A percentile compares a stretch with the other conserved stretches of the same genome.
These are phyloP conservation scores for Ditylenchus weischeri DNA, from an alignment of 2,888 invertebrate species.

Conservation along the genomic window DNA sequence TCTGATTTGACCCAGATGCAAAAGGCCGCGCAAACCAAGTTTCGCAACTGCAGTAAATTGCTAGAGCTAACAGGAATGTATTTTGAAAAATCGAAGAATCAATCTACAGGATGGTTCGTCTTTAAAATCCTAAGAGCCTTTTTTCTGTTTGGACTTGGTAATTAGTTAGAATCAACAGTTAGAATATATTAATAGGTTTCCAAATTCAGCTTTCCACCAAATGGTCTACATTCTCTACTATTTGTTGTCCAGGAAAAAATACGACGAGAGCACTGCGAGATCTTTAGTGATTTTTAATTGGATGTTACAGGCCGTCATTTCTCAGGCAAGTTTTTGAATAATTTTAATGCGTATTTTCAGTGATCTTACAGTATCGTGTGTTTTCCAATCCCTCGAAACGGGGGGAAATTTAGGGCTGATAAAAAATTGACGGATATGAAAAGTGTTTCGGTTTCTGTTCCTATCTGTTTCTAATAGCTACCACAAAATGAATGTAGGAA, in stretches of 20 bases:
- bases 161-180: too few relatives aligned
- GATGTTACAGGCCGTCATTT: background rate
- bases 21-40: background rate
- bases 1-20: background rate
- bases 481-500: too few relatives aligned
- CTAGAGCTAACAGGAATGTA: background rate
- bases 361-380: too few relatives aligned
- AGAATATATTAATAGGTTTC: background rate
- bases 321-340: background rate
- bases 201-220: background rate
- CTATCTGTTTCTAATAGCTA: too few relatives aligned
- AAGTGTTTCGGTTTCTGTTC: too few relatives aligned
- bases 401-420: too few relatives aligned
- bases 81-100: background rate
- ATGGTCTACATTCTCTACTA: too few relatives aligned
- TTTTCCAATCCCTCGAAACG: background rate
- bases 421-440: too few relatives aligned
- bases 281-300: conserved; percentile 23
- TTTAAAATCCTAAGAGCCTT: conserved; percentile 1
- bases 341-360: background rate
- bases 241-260: too few relatives aligned
- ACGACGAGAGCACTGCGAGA: conserved; percentile 13
- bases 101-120: background rate
- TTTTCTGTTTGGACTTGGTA: background rate
- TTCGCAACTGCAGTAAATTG: background rate